Conservation (phyloP, 2,797 vertebrate genomes). For the Sebastes oblongus region DNA sequence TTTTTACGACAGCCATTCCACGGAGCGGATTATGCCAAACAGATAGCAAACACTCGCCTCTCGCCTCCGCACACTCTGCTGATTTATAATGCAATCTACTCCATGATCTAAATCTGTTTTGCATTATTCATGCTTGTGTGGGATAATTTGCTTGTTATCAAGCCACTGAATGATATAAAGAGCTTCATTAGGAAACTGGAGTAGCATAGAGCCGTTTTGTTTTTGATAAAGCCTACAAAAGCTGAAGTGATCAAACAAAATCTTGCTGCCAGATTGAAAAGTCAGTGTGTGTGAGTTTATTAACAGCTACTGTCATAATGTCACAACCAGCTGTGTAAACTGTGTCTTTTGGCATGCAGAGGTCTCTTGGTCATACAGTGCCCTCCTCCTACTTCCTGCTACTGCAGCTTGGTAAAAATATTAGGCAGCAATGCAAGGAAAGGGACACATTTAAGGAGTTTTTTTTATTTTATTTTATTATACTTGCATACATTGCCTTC, state of each 20-base stretch:
- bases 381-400: conserved; percentile 4
- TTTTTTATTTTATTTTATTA: neutral
- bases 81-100: conserved; percentile 49
- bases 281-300: conserved; percentile 17
- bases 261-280: conserved; percentile 5
- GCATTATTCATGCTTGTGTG: conserved; percentile 41
- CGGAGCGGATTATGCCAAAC: conserved; percentile 34
- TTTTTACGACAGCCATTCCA: conserved; percentile 46
- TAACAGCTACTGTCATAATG: conserved; percentile 18
- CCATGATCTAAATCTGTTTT: conserved; percentile 48
- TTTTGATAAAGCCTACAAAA: neutral
- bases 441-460: neutral
- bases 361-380: conserved; percentile 11
- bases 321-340: conserved; percentile 28
- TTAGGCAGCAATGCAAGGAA: neutral
- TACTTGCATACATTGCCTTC: neutral
- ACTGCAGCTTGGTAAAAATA: neutral
- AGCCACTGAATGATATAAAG: conserved; percentile 26
- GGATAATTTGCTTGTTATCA: conserved; percentile 37
- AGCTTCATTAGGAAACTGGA: neutral
- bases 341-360: conserved; percentile 3
- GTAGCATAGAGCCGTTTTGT: neutral
- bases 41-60: conserved; percentile 44
- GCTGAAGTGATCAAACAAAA: conserved; percentile 24
- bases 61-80: conserved; percentile 27